Evolutionary conservation across 2,797 vertebrate genomes (phyloP).

Genomic region (Podarcis lilfordi): DNA sequence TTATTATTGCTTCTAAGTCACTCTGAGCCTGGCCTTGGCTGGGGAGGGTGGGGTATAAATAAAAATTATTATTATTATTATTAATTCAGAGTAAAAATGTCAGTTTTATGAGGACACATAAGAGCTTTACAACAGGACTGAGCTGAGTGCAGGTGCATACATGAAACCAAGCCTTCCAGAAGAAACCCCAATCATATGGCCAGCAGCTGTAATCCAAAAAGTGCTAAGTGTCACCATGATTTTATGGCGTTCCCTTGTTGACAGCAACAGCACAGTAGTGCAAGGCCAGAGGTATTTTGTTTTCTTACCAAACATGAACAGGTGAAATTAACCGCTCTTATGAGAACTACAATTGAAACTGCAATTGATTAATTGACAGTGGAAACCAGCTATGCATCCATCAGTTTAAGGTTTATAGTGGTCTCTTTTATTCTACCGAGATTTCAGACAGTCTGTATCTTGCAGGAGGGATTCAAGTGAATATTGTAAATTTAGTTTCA

Average conservation of each 20-base stretch:
- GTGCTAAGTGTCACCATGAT: slow-evolving; percentile 22
- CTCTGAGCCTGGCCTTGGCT: no score
- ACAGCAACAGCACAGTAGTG: not conserved
- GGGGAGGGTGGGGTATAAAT: no score
- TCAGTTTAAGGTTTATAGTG: not conserved
- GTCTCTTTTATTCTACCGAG: no score
- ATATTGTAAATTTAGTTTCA: no score
- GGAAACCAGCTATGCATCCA: not conserved
- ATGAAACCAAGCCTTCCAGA: slow-evolving; percentile 43
- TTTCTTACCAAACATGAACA: slow-evolving; percentile 27
- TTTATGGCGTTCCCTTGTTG: not conserved
- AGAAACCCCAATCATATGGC: slow-evolving; percentile 57
- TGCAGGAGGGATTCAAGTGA: no score
- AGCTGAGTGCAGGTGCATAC: slow-evolving; percentile 7
- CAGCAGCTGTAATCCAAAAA: slow-evolving; percentile 69
- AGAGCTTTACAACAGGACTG: slow-evolving; percentile 4
- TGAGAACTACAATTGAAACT: not conserved
- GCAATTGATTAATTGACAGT: not conserved
- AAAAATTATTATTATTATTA: no score
- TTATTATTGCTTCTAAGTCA: no score
- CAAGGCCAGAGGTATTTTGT: not conserved
- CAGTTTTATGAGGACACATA: slow-evolving; percentile 26
- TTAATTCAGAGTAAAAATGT: slow-evolving; percentile 42
- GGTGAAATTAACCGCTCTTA: not conserved
- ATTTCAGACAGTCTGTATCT: no score